These are phyloP conservation scores for Amiota communis DNA, from an alignment of 2,888 invertebrate genomes.

Conservation along the genomic window DNA sequence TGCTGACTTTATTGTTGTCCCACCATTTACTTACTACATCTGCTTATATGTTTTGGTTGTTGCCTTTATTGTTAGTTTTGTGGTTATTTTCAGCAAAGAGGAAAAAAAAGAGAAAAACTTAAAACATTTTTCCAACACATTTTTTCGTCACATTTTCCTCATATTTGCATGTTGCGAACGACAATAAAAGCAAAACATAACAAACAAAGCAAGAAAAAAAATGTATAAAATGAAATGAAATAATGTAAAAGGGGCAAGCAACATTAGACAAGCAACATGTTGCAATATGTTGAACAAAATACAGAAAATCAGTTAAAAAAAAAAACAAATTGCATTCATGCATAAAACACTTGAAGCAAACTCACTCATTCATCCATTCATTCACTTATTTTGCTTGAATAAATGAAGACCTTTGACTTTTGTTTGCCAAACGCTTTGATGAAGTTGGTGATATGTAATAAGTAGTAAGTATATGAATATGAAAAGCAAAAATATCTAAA, in stretches of 20 bases:
- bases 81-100: constrained; percentile 6
- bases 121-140: constrained; percentile 16
- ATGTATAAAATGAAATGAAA: neutral
- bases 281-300: constrained; percentile 23
- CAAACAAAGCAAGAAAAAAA: constrained; percentile 1
- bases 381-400: constrained; percentile 15
- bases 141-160: neutral
- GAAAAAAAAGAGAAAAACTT: neutral
- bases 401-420: constrained; percentile 39
- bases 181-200: neutral
- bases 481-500: neutral
- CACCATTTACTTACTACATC: constrained; percentile 30
- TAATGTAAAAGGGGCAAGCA: constrained; percentile 4
- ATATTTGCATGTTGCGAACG: constrained; percentile 30
- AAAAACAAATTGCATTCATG: constrained; percentile 5
- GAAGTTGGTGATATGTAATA: constrained; percentile 9
- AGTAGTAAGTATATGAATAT: neutral
- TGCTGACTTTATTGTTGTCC: neutral
- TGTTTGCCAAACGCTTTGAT: constrained; percentile 18
- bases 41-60: constrained; percentile 3
- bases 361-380: neutral
- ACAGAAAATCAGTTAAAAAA: neutral
- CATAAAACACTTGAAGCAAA: constrained; percentile 5
- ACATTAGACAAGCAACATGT: constrained; percentile 31
- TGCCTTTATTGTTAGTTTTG: neutral